Conservation (phyloP, 2,797 vertebrate species). For the Dicrostonyx torquatus region DNA sequence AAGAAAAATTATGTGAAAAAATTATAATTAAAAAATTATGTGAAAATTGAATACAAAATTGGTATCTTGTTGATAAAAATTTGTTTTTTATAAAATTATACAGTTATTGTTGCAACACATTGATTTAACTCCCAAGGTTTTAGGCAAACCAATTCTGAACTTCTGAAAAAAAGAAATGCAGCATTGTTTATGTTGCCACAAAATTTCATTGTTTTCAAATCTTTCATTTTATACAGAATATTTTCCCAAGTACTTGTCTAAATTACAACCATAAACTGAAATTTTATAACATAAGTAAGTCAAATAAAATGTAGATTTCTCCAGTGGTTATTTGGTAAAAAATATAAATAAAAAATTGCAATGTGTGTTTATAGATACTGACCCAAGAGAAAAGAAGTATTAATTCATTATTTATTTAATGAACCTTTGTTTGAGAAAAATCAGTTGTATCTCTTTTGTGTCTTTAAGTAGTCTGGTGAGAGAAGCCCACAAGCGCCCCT, state of each 20-base stretch:
- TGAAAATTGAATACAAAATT: not conserved
- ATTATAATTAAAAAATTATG: too few species aligned
- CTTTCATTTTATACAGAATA: not conserved
- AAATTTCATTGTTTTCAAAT: not conserved
- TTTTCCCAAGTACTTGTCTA: not conserved
- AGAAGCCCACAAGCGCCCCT: not conserved
- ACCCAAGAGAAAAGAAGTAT: not conserved
- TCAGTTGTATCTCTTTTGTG: not conserved
- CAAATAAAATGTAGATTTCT: not conserved
- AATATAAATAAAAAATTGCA: constrained; percentile 8
- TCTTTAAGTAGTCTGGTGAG: not conserved
- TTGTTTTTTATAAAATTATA: constrained; percentile 29
- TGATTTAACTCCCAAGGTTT: constrained; percentile 5
- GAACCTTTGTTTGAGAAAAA: not conserved
- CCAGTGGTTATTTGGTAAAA: not conserved
- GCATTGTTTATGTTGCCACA: not conserved
- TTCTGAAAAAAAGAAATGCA: not conserved
- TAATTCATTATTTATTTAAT: not conserved
- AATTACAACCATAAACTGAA: not conserved
- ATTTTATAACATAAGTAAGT: not conserved
- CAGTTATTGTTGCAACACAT: not conserved
- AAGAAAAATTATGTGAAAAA: not conserved
- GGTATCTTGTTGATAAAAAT: not conserved
- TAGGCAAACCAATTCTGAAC: constrained; percentile 22
- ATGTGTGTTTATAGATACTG: not conserved